Conservation (phyloP, 2,113 vertebrate genomes). For the Tricholaema leucomelas region DNA sequence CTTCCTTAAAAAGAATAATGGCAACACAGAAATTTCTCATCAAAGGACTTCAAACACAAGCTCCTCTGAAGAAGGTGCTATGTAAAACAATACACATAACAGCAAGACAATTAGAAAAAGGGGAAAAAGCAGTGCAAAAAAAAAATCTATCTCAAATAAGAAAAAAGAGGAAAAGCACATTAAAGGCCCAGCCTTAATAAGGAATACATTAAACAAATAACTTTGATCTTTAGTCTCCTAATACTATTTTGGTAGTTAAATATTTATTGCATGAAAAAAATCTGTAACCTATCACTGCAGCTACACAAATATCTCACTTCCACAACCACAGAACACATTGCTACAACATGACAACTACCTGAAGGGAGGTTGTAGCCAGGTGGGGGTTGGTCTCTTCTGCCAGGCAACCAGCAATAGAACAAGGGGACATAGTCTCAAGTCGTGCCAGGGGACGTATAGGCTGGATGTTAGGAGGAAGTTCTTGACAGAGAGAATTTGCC, state of each 20-base stretch:
- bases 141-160: not conserved
- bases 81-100: constrained; percentile 11
- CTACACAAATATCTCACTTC: not conserved
- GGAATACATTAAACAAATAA: not conserved
- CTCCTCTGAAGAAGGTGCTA: not conserved
- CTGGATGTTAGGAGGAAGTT: no score
- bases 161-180: not conserved
- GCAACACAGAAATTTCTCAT: not conserved
- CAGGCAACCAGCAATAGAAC: no score
- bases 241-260: not conserved
- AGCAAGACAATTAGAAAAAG: not conserved
- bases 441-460: no score
- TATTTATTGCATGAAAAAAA: not conserved
- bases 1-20: not conserved
- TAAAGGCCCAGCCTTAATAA: not conserved
- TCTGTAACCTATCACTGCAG: not conserved
- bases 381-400: no score
- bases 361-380: no score
- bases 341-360: not conserved
- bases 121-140: not conserved
- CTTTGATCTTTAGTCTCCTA: not conserved
- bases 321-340: not conserved
- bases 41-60: not conserved
- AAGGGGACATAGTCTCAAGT: no score
- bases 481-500: no score